phyloP scores from a whole-genome alignment of 2,888 invertebrate species.

The Oligia latruncula region DNA sequence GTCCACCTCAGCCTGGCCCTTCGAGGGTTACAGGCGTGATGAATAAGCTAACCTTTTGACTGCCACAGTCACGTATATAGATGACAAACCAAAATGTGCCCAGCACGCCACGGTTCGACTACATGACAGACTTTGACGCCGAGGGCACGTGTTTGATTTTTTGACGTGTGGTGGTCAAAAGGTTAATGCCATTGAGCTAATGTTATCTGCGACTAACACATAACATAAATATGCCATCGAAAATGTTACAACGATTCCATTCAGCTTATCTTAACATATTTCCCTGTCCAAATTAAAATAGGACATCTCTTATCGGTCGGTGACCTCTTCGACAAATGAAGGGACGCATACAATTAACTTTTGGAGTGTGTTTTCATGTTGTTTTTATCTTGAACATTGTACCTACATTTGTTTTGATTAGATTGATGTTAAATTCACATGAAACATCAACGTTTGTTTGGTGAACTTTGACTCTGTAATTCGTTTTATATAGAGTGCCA shows the following conservation, averaged over 20 bases:
- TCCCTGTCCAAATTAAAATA: slow-evolving; percentile 48
- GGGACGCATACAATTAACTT: slow-evolving; percentile 14
- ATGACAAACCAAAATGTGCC: too few species aligned
- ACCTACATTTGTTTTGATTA: neutral
- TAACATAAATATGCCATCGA: neutral
- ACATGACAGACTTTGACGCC: too few species aligned
- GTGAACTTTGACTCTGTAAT: neutral
- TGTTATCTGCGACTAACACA: neutral
- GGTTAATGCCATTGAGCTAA: neutral
- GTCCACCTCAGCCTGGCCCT: neutral
- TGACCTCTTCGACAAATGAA: slow-evolving; percentile 39
- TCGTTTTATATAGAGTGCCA: neutral
- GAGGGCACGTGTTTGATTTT: too few species aligned
- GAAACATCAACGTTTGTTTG: neutral
- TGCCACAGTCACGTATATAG: too few species aligned
- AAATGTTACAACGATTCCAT: slow-evolving; percentile 11
- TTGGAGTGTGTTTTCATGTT: slow-evolving; percentile 11
- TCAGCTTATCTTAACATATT: slow-evolving; percentile 49
- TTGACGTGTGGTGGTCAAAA: too few species aligned
- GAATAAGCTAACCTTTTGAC: neutral
- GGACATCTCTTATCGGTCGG: slow-evolving; percentile 55
- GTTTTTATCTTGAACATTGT: neutral
- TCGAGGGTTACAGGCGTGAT: neutral
- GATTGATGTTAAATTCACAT: neutral
- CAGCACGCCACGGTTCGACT: too few species aligned